phyloP scores from a whole-genome alignment of 35 echinoderm and acorn worm genomes.

The Ophioderma brevispina region DNA sequence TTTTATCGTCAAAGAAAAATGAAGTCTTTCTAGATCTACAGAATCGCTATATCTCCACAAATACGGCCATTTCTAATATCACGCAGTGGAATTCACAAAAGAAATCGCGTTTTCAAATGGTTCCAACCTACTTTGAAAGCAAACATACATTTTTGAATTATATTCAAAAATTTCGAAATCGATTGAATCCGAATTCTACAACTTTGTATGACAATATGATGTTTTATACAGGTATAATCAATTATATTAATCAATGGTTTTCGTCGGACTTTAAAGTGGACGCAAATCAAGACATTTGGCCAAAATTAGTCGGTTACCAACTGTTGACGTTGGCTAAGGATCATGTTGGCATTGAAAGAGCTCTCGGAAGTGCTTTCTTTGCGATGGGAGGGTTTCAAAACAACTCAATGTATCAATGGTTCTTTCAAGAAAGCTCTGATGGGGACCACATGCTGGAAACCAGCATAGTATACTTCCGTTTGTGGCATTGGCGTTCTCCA shows the following conservation, averaged over 20 bases:
- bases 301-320: constrained; percentile 44
- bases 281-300: constrained; percentile 31
- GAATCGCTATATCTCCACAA: neutral
- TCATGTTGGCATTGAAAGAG: constrained; percentile 53
- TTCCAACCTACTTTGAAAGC: neutral
- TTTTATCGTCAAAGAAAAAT: neutral
- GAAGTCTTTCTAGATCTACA: neutral
- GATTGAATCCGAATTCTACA: neutral
- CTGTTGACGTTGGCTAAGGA: constrained; percentile 60
- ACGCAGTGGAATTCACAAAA: neutral
- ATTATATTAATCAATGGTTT: constrained; percentile 10
- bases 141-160: neutral
- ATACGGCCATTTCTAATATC: neutral
- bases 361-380: constrained; percentile 61
- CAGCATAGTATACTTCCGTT: constrained; percentile 6
- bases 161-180: neutral
- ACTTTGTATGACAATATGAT: neutral
- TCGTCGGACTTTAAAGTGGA: neutral
- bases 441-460: constrained; percentile 26
- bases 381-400: constrained; percentile 43
- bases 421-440: constrained; percentile 30
- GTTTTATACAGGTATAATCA: constrained; percentile 35
- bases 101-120: neutral
- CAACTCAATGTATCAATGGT: constrained; percentile 41
- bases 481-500: no score